These are phyloP conservation scores for Ips typographus DNA, from an alignment of 1,140 invertebrate species.

Conservation along the genomic window DNA sequence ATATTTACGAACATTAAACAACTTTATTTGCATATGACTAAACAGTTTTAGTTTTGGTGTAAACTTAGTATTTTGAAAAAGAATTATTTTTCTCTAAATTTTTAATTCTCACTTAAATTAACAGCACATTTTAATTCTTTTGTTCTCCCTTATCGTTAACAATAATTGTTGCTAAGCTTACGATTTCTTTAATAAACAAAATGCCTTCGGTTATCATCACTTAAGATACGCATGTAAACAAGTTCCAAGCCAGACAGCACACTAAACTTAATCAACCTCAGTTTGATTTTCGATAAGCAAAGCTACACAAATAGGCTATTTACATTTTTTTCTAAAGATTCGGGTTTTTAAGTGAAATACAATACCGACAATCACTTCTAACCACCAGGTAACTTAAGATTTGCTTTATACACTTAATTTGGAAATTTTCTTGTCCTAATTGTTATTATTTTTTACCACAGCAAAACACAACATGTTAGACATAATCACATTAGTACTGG, in stretches of 20 bases:
- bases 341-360: slow-evolving; percentile 1
- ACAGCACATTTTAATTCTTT: slow-evolving; percentile 1
- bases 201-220: background rate
- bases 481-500: slow-evolving; percentile 25
- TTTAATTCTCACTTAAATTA: background rate
- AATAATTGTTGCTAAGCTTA: background rate
- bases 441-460: background rate
- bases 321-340: slow-evolving; percentile 9
- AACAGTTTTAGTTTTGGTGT: background rate
- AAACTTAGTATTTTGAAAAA: background rate
- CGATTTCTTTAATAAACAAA: background rate
- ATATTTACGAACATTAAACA: too few species aligned
- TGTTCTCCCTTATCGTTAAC: background rate
- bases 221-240: background rate
- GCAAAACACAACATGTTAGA: slow-evolving; percentile 15
- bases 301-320: slow-evolving; percentile 5
- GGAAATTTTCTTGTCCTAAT: background rate
- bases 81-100: background rate
- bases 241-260: slow-evolving; percentile 1
- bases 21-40: too few species aligned
- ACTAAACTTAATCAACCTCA: slow-evolving; percentile 1
- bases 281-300: slow-evolving; percentile 9
- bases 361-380: background rate
- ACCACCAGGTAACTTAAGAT: background rate
- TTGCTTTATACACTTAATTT: background rate